Percentiles rank a stretch among this genome's conserved stretches.
These are phyloP conservation scores for Percopsis transmontana DNA, from an alignment of 2,113 vertebrate genomes.

Conservation along the genomic window DNA sequence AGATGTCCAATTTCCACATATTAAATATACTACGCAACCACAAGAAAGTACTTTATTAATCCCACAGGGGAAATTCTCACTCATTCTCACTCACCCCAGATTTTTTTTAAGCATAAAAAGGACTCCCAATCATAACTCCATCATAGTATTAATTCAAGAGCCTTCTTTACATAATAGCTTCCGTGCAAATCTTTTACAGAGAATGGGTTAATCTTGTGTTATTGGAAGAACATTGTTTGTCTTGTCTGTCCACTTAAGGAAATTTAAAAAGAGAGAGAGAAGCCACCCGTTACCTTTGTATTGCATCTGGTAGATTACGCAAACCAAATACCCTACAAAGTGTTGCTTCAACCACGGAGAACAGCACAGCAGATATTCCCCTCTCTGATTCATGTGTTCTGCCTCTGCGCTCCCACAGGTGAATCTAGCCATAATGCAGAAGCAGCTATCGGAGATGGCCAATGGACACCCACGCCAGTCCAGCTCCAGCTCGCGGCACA, in stretches of 20 bases:
- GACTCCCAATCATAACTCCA: no score
- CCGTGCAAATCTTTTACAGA: no score
- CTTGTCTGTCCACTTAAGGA: not conserved
- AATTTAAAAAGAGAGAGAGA: not conserved
- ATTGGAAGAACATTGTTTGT: not conserved
- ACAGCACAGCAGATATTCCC: not conserved
- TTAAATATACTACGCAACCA: no score
- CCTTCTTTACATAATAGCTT: no score
- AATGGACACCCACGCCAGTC: constrained; percentile 83
- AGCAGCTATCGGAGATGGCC: constrained; percentile 91
- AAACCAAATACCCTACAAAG: not conserved
- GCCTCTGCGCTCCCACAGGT: constrained; percentile 59
- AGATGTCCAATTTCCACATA: no score
- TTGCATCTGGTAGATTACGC: not conserved
- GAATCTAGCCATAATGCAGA: constrained; percentile 93
- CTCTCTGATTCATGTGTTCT: constrained; percentile 5
- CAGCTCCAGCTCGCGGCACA: constrained; percentile 75
- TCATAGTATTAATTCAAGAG: no score
- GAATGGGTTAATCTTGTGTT: no score
- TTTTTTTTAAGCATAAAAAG: no score
- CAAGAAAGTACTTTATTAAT: no score
- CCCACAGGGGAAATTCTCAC: no score
- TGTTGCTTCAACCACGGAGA: not conserved
- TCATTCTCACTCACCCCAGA: no score
- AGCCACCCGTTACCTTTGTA: not conserved